Conservation (phyloP, 2,888 invertebrate species). For the Chymomyza caudatula region DNA sequence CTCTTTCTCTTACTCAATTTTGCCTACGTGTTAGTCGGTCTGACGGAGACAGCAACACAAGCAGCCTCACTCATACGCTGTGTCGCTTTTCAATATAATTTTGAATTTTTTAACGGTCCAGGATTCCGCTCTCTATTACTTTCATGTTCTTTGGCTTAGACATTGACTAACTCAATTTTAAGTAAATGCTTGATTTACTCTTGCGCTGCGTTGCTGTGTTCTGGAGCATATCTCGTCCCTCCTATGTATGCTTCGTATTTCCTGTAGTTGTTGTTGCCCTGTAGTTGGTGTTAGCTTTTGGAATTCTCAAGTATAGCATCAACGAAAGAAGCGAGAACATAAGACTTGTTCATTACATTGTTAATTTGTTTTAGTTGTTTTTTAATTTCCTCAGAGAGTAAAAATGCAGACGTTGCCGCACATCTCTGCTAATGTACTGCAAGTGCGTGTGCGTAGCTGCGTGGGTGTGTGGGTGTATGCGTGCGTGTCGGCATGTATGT, state of each 20-base stretch:
- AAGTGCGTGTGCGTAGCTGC: background rate
- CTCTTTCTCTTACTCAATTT: no score
- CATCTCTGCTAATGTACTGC: constrained; percentile 20
- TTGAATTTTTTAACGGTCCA: no score
- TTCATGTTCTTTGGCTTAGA: constrained; percentile 6
- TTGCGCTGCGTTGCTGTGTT: constrained; percentile 23
- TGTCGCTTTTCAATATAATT: no score
- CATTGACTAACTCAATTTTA: constrained; percentile 50
- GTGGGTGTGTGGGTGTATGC: constrained; percentile 4
- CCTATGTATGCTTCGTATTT: background rate
- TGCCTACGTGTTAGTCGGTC: no score
- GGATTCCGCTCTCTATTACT: no score
- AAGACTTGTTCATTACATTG: constrained; percentile 65
- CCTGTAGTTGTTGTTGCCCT: background rate
- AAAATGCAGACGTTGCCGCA: constrained; percentile 55
- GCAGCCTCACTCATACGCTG: no score
- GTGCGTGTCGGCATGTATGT: constrained; percentile 27
- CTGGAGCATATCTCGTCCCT: background rate
- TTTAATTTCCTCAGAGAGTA: constrained; percentile 67
- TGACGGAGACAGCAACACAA: no score
- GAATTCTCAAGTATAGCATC: background rate
- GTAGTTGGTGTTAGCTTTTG: background rate
- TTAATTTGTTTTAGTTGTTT: constrained; percentile 70
- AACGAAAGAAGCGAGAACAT: constrained; percentile 11
- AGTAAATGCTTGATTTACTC: constrained; percentile 48